These are phyloP conservation scores for Pangasius djambal DNA, from an alignment of 2,797 vertebrate genomes.

Conservation along the genomic window DNA sequence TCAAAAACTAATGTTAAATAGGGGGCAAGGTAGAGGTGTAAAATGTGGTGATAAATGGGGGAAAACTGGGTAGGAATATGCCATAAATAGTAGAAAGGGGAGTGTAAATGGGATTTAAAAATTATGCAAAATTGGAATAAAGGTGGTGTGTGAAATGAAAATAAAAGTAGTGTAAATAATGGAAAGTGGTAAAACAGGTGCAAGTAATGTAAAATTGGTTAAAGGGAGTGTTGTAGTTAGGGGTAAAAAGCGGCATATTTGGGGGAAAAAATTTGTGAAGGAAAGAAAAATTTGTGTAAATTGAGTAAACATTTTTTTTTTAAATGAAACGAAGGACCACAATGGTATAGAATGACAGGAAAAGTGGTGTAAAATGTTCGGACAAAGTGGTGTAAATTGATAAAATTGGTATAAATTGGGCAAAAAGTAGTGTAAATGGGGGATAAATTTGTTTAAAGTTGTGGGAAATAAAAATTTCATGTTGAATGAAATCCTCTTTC, in stretches of 20 bases:
- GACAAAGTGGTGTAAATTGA: neutral
- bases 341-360: neutral
- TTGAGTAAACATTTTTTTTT: neutral
- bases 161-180: neutral
- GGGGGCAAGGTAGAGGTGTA: neutral
- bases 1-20: neutral
- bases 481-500: neutral
- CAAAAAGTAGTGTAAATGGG: neutral
- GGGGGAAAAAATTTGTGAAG: too few species aligned
- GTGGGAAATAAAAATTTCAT: neutral
- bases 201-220: neutral
- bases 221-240: neutral
- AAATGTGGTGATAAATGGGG: neutral
- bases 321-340: neutral
- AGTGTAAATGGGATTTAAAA: neutral
- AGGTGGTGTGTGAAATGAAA: neutral
- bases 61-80: neutral
- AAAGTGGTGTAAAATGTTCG: neutral
- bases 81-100: neutral
- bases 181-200: neutral
- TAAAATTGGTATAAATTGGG: neutral
- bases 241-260: neutral
- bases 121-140: neutral
- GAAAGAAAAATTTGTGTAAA: neutral
- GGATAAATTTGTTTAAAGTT: neutral